A percentile compares a stretch with the other conserved stretches of the same genome.
Evolutionary conservation across 1,140 invertebrate genomes (phyloP).

Genomic region (Seison nebaliae): DNA sequence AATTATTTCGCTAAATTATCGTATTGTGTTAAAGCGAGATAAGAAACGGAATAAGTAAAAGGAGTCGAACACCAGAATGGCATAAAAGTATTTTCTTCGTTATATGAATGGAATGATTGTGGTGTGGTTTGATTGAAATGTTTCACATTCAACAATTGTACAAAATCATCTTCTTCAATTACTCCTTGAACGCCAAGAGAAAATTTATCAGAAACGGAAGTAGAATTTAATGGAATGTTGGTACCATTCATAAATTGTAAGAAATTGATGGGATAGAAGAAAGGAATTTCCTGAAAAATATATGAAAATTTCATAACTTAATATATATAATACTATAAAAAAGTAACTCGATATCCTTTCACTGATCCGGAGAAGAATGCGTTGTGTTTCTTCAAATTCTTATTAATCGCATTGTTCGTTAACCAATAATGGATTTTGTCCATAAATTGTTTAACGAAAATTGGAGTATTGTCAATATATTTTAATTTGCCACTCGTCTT

Average conservation of each 20-base stretch:
- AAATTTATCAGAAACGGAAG: neutral
- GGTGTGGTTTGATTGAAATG: conserved; percentile 19
- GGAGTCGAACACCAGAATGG: conserved; percentile 19
- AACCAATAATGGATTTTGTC: conserved; percentile 16
- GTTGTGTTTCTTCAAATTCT: conserved; percentile 20
- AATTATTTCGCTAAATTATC: conserved; percentile 14
- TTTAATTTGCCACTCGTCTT: conserved; percentile 5
- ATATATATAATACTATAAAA: too few species aligned
- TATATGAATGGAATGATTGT: conserved; percentile 18
- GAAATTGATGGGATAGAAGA: conserved; percentile 18
- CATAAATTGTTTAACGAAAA: conserved; percentile 15
- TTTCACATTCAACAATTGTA: conserved; percentile 14
- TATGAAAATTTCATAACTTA: too few species aligned
- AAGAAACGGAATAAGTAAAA: conserved; percentile 17
- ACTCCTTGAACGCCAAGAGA: conserved; percentile 16
- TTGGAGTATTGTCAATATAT: conserved; percentile 16
- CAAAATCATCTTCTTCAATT: conserved; percentile 14
- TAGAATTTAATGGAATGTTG: conserved; percentile 4
- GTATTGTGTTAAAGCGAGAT: conserved; percentile 17
- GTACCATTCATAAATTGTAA: conserved; percentile 19
- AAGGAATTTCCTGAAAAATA: conserved; percentile 16
- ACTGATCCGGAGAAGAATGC: conserved; percentile 22
- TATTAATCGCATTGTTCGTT: conserved; percentile 15
- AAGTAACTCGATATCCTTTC: too few species aligned
- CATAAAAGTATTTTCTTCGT: conserved; percentile 14